Base-by-base conservation (phyloP, 1,140 invertebrate species). In the Procambarus clarkii region DNA sequence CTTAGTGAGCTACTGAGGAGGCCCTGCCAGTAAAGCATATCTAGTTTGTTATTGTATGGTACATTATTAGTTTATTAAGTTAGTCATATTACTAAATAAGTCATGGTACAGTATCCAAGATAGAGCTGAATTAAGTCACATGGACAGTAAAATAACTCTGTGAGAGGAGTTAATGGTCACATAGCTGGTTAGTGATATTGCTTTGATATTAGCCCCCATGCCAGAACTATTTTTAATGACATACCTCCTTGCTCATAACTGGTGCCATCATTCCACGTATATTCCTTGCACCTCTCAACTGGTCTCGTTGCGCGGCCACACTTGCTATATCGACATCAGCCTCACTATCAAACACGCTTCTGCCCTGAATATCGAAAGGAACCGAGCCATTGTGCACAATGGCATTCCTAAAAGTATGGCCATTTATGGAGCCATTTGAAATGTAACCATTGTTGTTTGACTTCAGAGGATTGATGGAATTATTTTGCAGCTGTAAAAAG, bases 291-390 rank as follows among this genome's bases (percentile, higher is more conserved):
- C 92, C 92, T 48, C 87, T 77, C 45, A 89, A 78, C 74, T 93
- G 92, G 58, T 93, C 92, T 69, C 92, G 69, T 78, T 93, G 92
- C 18, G 92, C 92, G 0, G 92, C 92, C 82, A 93, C 90, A 34
- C 85, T 92, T 2, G 88, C 78, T 7, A 93, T 93, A 60, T 93
- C 92, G 21, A 83, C 91, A 34, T 88, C 91, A n/a, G 86, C 58
- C 13, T 92, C 91, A 4, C 69, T 79, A 50, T 92, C 91, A 88
- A 92, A 92, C 18, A 83, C 91, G 80, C 86, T 92, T 21, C 71
- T 85, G 18, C 89, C 76, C 18, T 84, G 81, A 18, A 78, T 50
- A 18, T 18, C 54, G 18, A 78, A 60, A 34, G 54, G 44, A 15
- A 85, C 71, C 3, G 86, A 80, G 11, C 77, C 77, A 85, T 74